Conservation (phyloP, 2,888 invertebrate species). For the Agelastica alni region DNA sequence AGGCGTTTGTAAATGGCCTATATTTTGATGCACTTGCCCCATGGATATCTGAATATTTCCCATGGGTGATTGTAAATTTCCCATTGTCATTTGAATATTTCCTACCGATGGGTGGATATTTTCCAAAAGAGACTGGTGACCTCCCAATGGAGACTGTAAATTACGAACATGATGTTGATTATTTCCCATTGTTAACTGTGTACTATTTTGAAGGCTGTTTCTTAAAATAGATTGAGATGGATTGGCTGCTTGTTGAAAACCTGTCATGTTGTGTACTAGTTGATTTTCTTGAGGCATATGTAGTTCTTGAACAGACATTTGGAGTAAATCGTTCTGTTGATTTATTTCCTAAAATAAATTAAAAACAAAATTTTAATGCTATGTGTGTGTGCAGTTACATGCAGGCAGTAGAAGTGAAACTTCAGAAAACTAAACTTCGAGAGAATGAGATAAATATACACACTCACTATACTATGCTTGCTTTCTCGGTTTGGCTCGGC, state of each 20-base stretch:
- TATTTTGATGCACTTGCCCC: not conserved
- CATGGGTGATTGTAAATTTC: conserved; percentile 1
- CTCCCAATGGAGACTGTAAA: not conserved
- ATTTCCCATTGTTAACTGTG: not conserved
- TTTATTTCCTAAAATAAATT: conserved; percentile 20
- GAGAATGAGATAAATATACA: too few species aligned
- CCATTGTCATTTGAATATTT: conserved; percentile 14
- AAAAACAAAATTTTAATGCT: not conserved
- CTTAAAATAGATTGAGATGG: not conserved
- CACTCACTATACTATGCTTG: too few species aligned
- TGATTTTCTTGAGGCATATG: conserved; percentile 2
- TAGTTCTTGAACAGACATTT: conserved; percentile 14
- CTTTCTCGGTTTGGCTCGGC: too few species aligned
- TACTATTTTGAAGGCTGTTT: not conserved
- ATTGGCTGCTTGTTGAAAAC: not conserved
- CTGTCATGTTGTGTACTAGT: not conserved
- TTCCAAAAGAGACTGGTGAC: not conserved
- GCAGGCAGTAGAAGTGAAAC: too few species aligned
- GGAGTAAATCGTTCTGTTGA: conserved; percentile 19
- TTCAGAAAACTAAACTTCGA: too few species aligned
- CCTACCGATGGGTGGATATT: not conserved
- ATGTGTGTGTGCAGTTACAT: not conserved
- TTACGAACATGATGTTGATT: not conserved
- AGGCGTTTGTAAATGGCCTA: not conserved
- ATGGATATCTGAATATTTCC: not conserved